These are phyloP conservation scores for Parnassius mnemosyne DNA, from an alignment of 2,888 invertebrate genomes.

Conservation along the genomic window DNA sequence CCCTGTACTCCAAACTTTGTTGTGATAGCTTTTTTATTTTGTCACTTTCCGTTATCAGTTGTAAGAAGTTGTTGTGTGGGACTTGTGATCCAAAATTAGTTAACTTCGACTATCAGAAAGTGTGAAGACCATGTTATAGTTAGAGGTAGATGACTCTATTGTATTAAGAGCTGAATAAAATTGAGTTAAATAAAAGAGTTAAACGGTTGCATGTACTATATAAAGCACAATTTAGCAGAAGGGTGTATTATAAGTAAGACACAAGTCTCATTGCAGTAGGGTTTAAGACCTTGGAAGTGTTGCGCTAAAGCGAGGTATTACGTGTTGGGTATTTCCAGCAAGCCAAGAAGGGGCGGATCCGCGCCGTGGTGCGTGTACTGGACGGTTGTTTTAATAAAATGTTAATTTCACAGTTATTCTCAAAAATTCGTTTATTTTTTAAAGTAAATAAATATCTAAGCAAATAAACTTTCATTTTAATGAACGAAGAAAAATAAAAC, in stretches of 20 bases:
- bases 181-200: no score
- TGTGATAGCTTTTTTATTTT: constrained; percentile 76
- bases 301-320: constrained; percentile 34
- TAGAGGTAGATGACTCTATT: no score
- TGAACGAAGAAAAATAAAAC: no score
- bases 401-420: no score
- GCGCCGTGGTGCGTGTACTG: constrained; percentile 34
- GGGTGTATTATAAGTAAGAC: not conserved
- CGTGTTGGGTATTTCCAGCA: constrained; percentile 45
- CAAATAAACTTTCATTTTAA: no score
- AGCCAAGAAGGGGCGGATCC: constrained; percentile 35
- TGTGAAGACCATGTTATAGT: not conserved
- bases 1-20: constrained; percentile 78
- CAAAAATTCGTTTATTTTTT: no score
- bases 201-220: not conserved
- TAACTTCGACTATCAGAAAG: constrained; percentile 2
- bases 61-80: constrained; percentile 55
- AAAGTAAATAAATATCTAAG: no score
- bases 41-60: constrained; percentile 75
- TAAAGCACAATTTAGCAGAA: not conserved
- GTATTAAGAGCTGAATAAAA: no score
- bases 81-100: constrained; percentile 18
- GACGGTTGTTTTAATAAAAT: no score
- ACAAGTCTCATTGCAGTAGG: constrained; percentile 6
- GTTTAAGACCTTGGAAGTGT: constrained; percentile 13